Evolutionary conservation across 2,113 vertebrate species (phyloP).

Genomic region (Tupaia tana): DNA sequence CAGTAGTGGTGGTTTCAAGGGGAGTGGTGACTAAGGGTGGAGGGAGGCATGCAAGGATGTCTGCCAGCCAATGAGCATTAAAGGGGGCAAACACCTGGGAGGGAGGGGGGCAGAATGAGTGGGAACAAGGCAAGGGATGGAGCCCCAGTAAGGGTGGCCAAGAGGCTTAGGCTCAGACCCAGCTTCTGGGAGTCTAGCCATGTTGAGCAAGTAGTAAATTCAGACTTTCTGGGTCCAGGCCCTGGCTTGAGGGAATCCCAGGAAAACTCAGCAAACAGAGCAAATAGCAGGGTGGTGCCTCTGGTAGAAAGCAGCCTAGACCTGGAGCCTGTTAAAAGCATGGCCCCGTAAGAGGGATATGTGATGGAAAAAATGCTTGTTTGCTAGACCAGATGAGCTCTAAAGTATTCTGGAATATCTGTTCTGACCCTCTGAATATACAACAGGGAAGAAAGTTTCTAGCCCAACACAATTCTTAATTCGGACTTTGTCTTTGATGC

Average conservation of each 20-base stretch:
- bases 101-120: not conserved
- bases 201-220: constrained; percentile 54
- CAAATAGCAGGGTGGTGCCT: not conserved
- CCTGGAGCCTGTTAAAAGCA: not conserved
- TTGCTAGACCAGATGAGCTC: not conserved
- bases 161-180: constrained; percentile 26
- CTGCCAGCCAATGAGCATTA: constrained; percentile 59
- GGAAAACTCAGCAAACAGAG: not conserved
- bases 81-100: constrained; percentile 32
- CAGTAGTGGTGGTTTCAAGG: constrained; percentile 65
- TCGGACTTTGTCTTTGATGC: not conserved
- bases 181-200: constrained; percentile 47
- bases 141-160: constrained; percentile 37
- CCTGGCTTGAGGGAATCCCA: constrained; percentile 62
- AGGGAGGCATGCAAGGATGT: not conserved
- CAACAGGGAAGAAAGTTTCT: not conserved
- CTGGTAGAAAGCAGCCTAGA: constrained; percentile 7
- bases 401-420: not conserved
- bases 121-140: constrained; percentile 31
- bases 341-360: not conserved
- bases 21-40: constrained; percentile 44
- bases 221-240: not conserved
- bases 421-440: not conserved
- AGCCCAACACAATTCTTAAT: constrained; percentile 20
- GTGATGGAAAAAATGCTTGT: constrained; percentile 29